Percentiles rank a stretch among this genome's conserved stretches.
phyloP scores from a whole-genome alignment of 35 echinoderm and acorn worm genomes.

The Stichopus chloronotus region DNA sequence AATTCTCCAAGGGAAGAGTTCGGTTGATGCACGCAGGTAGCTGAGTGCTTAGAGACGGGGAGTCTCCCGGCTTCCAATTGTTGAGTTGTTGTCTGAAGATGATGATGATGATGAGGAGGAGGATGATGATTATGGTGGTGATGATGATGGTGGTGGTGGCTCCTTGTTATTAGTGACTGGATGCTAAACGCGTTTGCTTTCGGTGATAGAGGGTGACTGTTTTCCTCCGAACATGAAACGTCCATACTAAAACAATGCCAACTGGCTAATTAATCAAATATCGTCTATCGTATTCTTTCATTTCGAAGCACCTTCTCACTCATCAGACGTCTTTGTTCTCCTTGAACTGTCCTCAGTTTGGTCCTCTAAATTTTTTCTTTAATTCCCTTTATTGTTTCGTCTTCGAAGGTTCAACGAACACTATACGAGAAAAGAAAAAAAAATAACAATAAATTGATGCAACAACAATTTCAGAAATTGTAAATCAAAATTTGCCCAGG shows the following conservation, averaged over 20 bases:
- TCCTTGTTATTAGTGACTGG: constrained; percentile 23
- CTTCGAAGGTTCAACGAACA: neutral
- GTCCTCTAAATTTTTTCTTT: neutral
- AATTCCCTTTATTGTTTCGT: neutral
- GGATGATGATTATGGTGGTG: neutral
- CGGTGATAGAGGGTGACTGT: constrained; percentile 45
- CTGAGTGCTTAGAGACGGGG: constrained; percentile 6
- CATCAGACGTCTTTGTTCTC: neutral
- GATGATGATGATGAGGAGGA: neutral
- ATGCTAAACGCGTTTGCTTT: constrained; percentile 62
- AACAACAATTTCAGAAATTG: neutral
- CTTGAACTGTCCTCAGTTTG: neutral
- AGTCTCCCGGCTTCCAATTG: constrained; percentile 7
- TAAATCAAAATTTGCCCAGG: neutral
- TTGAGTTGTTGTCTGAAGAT: neutral
- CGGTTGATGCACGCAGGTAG: constrained; percentile 20
- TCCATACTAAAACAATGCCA: constrained; percentile 56
- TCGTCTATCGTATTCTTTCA: neutral
- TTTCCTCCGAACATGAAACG: constrained; percentile 20
- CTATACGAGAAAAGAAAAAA: neutral
- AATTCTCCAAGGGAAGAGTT: constrained; percentile 39
- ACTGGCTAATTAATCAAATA: neutral
- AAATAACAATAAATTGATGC: neutral
- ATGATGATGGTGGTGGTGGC: constrained; percentile 34
- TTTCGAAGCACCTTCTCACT: neutral